Percentiles rank a stretch among this genome's conserved stretches.
Conservation (phyloP, 1,140 invertebrate species). For the Drosophila kanapiae region DNA sequence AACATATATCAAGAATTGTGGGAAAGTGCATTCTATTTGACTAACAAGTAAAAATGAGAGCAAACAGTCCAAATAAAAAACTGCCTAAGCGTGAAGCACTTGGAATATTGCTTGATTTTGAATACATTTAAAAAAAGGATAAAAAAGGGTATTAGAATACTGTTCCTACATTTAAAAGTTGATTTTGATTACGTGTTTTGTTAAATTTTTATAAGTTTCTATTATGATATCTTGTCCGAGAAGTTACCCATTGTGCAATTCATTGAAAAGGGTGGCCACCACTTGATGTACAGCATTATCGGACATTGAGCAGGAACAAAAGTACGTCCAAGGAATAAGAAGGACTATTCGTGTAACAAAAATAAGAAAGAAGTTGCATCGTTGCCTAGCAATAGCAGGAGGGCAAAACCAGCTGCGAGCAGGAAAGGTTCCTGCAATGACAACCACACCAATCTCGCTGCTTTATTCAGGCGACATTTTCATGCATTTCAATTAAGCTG, state of each 20-base stretch:
- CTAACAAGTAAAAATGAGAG: conserved; percentile 32
- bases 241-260: conserved; percentile 25
- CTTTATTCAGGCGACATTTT: conserved; percentile 74
- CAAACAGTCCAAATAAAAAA: conserved; percentile 12
- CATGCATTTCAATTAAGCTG: conserved; percentile 80
- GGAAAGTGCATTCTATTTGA: conserved; percentile 62
- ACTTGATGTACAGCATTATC: conserved; percentile 68
- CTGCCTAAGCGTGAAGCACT: conserved; percentile 3
- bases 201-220: too few relatives aligned
- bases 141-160: not conserved
- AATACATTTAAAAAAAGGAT: too few relatives aligned
- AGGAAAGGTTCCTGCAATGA: not conserved
- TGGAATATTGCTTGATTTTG: not conserved
- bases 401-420: not conserved
- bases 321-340: conserved; percentile 1
- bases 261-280: conserved; percentile 61
- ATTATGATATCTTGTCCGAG: too few relatives aligned
- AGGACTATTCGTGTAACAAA: not conserved
- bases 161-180: not conserved
- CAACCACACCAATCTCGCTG: conserved; percentile 13
- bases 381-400: conserved; percentile 49
- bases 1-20: conserved; percentile 74
- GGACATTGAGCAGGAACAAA: not conserved
- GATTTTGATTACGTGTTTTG: too few relatives aligned
- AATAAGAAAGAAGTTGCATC: conserved; percentile 40